phyloP scores from a whole-genome alignment of 1,140 invertebrate species.

The Harlomillsia oculata region DNA sequence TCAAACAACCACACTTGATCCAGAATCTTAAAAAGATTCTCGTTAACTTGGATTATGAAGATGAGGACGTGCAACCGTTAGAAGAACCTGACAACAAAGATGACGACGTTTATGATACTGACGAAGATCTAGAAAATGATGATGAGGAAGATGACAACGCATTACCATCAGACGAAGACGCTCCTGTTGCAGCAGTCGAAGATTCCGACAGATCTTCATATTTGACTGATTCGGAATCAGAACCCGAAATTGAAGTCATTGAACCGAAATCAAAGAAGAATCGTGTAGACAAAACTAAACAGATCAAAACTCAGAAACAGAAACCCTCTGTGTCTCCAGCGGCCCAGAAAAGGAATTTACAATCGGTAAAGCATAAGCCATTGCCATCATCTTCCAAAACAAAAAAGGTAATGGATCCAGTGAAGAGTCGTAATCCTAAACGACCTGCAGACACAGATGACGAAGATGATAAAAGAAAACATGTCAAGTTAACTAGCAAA shows the following conservation, averaged over 20 bases:
- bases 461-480: conserved; percentile 48
- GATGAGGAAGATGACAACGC: conserved; percentile 32
- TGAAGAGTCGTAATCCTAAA: not conserved
- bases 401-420: not conserved
- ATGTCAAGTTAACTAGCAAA: conserved; percentile 52
- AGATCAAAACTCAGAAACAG: no score
- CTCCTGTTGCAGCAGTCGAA: not conserved
- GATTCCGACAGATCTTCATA: not conserved
- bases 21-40: conserved; percentile 75
- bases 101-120: conserved; percentile 40
- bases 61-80: conserved; percentile 44
- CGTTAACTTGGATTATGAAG: conserved; percentile 60
- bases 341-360: not conserved
- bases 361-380: not conserved
- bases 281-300: not conserved
- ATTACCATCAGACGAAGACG: conserved; percentile 35
- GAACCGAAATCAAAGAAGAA: not conserved
- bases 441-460: conserved; percentile 32
- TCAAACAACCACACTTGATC: conserved; percentile 26
- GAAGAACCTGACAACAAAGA: conserved; percentile 44
- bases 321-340: not conserved
- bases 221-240: conserved; percentile 5
- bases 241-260: not conserved
- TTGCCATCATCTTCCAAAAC: not conserved
- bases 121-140: conserved; percentile 39